Percentiles rank a stretch among this genome's conserved stretches.
phyloP scores from a whole-genome alignment of 2,113 vertebrate genomes.

The Neolamprologus cancellatus region DNA sequence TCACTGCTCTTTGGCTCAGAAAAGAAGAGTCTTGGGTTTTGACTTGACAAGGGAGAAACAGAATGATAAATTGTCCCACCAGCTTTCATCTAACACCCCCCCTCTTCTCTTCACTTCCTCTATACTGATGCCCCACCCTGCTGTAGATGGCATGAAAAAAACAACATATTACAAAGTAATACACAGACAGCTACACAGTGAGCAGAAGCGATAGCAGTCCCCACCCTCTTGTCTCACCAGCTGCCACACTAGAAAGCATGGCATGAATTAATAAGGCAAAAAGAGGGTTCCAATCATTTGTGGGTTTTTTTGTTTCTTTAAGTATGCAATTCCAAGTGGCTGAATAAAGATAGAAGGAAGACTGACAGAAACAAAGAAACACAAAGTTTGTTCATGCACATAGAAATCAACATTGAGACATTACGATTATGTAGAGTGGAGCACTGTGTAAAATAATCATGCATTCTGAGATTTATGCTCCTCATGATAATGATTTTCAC shows the following conservation, averaged over 20 bases:
- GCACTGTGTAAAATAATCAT: not conserved
- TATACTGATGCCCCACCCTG: not conserved
- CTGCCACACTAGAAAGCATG: slow-evolving; percentile 19
- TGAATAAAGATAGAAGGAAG: not conserved
- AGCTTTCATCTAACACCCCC: slow-evolving; percentile 47
- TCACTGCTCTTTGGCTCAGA: slow-evolving; percentile 27
- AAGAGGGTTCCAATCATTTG: not conserved
- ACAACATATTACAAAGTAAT: slow-evolving; percentile 43
- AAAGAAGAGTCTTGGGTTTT: slow-evolving; percentile 40
- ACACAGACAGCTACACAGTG: slow-evolving; percentile 39
- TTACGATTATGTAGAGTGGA: not conserved
- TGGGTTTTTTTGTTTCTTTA: not conserved
- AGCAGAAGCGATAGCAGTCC: slow-evolving; percentile 18
- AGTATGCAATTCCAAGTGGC: not conserved
- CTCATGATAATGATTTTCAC: slow-evolving; percentile 5
- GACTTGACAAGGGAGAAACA: slow-evolving; percentile 60
- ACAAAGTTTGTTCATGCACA: not conserved
- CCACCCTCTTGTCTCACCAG: slow-evolving; percentile 31
- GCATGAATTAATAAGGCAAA: slow-evolving; percentile 27
- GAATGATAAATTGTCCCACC: slow-evolving; percentile 63
- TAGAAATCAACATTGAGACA: not conserved
- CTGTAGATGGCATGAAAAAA: slow-evolving; percentile 36
- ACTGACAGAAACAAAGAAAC: not conserved
- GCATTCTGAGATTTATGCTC: not conserved
- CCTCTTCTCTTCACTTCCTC: not conserved